Evolutionary conservation across 2,888 invertebrate species (phyloP).

Genomic region (Spisula subtruncata): DNA sequence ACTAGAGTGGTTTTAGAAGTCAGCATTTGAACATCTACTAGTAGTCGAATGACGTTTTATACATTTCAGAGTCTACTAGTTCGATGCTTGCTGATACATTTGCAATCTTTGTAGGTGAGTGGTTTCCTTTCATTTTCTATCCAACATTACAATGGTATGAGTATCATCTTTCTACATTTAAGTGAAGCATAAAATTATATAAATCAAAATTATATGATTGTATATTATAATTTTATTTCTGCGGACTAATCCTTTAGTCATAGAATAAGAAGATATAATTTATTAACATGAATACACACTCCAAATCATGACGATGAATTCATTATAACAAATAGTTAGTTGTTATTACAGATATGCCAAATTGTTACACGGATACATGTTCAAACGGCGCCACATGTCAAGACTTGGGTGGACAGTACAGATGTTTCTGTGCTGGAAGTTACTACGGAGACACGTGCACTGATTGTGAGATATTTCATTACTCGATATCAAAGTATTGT

Average conservation of each 20-base stretch:
- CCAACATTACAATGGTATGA: background rate
- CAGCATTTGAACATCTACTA: no score
- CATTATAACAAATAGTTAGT: background rate
- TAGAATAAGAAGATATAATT: no score
- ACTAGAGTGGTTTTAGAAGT: no score
- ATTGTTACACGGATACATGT: slow-evolving; percentile 72
- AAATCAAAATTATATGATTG: no score
- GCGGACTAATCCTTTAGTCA: no score
- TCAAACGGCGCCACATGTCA: slow-evolving; percentile 72
- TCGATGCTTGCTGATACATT: slow-evolving; percentile 65
- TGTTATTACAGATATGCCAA: slow-evolving; percentile 69
- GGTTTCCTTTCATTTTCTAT: background rate
- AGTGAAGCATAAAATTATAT: no score
- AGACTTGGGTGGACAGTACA: slow-evolving; percentile 71
- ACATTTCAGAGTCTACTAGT: slow-evolving; percentile 53
- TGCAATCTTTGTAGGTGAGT: slow-evolving; percentile 72
- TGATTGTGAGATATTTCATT: slow-evolving; percentile 49
- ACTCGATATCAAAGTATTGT: no score
- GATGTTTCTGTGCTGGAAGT: slow-evolving; percentile 70
- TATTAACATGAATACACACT: no score
- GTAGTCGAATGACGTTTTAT: background rate
- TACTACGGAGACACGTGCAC: slow-evolving; percentile 70
- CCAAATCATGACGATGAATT: no score
- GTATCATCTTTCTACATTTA: no score
- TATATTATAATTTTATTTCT: no score